phyloP scores from a whole-genome alignment of 2,888 invertebrate genomes.

The Mactromeris polynyma region DNA sequence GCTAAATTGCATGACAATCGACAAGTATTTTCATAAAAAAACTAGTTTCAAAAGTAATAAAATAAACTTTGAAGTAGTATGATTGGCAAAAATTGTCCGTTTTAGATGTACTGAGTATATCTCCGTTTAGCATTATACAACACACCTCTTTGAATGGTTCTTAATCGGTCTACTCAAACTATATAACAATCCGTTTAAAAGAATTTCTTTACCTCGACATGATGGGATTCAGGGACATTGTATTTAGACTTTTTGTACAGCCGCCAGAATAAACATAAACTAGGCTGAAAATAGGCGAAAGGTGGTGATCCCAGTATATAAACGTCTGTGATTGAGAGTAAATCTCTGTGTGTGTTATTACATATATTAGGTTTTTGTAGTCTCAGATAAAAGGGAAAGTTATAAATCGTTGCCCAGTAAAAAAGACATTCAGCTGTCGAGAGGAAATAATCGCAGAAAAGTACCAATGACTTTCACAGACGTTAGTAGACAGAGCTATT shows the following conservation, averaged over 20 bases:
- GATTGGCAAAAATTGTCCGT: too few relatives aligned
- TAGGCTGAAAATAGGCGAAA: neutral
- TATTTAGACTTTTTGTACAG: neutral
- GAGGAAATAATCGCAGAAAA: constrained; percentile 17
- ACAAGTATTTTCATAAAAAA: too few relatives aligned
- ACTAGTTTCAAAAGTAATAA: too few relatives aligned
- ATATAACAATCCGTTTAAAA: neutral
- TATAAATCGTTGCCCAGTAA: constrained; percentile 21
- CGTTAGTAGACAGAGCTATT: constrained; percentile 38
- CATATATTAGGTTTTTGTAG: constrained; percentile 16
- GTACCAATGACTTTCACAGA: constrained; percentile 33
- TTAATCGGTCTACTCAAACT: neutral
- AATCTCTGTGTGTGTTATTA: neutral
- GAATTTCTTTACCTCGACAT: neutral
- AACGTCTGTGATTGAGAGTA: neutral
- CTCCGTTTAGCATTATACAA: too few relatives aligned
- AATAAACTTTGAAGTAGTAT: too few relatives aligned
- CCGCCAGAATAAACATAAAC: neutral
- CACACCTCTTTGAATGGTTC: neutral
- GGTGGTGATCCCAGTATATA: neutral
- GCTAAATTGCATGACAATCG: too few relatives aligned
- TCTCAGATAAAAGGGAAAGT: constrained; percentile 7
- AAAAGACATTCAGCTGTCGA: constrained; percentile 34
- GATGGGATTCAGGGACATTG: neutral
- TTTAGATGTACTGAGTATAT: too few relatives aligned